Conservation (phyloP, 2,113 vertebrate species). For the Phylloscopus trochilus region DNA sequence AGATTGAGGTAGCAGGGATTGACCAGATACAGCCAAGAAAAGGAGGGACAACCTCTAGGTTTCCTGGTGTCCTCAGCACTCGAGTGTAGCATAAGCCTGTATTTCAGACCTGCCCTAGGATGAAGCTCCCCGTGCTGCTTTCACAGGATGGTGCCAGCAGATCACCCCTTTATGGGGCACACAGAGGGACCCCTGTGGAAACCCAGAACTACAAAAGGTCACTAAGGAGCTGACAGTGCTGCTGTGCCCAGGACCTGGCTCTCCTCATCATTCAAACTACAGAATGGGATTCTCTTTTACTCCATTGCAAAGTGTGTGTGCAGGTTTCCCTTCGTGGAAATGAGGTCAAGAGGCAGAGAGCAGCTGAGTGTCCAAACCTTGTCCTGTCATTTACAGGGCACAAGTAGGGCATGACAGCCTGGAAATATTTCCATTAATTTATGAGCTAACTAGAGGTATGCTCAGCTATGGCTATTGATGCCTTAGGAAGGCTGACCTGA, state of each 20-base stretch:
- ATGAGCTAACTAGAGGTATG: neutral
- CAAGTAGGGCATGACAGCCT: neutral
- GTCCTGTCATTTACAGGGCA: neutral
- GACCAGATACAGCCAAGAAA: neutral
- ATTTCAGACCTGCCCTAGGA: neutral
- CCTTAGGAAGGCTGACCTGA: too few relatives aligned
- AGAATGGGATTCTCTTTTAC: neutral
- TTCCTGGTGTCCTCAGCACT: neutral
- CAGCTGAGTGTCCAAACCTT: neutral
- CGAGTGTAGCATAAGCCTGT: neutral
- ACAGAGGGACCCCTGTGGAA: neutral
- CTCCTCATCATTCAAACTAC: neutral
- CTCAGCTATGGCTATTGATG: neutral
- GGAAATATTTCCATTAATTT: neutral
- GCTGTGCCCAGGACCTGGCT: neutral
- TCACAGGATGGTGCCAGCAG: neutral
- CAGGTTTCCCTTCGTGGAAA: neutral
- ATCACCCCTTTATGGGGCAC: neutral
- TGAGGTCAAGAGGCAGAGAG: neutral
- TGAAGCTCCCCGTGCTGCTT: accelerated
- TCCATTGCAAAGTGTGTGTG: accelerated
- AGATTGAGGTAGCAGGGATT: neutral
- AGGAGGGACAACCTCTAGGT: neutral
- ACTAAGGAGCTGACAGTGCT: neutral
- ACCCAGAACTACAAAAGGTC: neutral